A percentile compares a stretch with the other conserved stretches of the same genome.
Conservation (phyloP, 30 jellyfish, hydroid and myxozoan genomes). For the Catostylus mosaicus region DNA sequence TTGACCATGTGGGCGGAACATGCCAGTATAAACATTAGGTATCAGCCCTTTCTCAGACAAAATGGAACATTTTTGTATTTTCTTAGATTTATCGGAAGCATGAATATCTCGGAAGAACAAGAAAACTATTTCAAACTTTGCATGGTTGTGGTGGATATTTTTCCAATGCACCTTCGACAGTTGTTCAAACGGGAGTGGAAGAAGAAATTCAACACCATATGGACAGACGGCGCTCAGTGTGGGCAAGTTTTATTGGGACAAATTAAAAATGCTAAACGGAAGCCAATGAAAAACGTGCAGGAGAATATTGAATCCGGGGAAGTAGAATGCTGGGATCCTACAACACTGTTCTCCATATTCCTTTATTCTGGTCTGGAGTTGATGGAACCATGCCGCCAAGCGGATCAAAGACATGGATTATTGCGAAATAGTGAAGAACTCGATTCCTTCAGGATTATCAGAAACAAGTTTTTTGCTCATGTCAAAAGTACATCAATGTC, state of each 20-base stretch:
- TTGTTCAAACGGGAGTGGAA: not conserved
- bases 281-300: not conserved
- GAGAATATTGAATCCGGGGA: not conserved
- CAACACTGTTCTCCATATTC: not conserved
- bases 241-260: not conserved
- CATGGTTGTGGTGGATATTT: not conserved
- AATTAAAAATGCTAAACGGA: not conserved
- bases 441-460: not conserved
- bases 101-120: not conserved
- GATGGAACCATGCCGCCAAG: not conserved
- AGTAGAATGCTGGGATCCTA: not conserved
- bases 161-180: not conserved
- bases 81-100: too few relatives aligned
- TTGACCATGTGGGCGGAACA: too few relatives aligned
- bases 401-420: not conserved
- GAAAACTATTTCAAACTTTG: not conserved
- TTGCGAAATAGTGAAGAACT: not conserved
- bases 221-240: not conserved
- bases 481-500: not conserved
- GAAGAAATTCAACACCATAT: not conserved
- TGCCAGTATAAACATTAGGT: too few relatives aligned
- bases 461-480: not conserved
- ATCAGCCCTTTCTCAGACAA: too few relatives aligned
- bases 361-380: not conserved
- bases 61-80: too few relatives aligned